Evolutionary conservation across 2,797 vertebrate genomes (phyloP).

Genomic region (Telmatherina bonti): DNA sequence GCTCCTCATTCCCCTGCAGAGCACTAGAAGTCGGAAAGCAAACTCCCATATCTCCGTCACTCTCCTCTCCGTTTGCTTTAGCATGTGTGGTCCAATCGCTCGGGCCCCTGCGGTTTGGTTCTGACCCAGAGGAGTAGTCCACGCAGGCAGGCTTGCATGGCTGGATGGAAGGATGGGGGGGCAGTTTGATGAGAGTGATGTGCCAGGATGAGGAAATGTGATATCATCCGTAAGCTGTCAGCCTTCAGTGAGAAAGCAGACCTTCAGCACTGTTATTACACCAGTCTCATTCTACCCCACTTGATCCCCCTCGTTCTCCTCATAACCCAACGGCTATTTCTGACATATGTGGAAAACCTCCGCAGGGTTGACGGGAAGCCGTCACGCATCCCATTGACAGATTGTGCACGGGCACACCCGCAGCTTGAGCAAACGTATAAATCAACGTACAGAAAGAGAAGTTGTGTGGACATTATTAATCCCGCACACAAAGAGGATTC

Average conservation of each 20-base stretch:
- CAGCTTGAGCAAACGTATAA: conserved; percentile 26
- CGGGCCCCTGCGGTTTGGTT: conserved; percentile 56
- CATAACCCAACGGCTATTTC: conserved; percentile 68
- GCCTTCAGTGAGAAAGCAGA: conserved; percentile 52
- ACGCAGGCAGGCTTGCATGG: conserved; percentile 25
- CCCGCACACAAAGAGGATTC: conserved; percentile 51
- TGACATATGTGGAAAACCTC: conserved; percentile 61
- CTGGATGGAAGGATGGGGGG: conserved; percentile 29
- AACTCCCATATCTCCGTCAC: conserved; percentile 38
- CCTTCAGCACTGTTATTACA: conserved; percentile 31
- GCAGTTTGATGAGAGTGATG: conserved; percentile 34
- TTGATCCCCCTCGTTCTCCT: conserved; percentile 61
- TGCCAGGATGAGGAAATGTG: conserved; percentile 65
- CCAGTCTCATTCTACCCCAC: conserved; percentile 29
- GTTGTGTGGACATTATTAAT: conserved; percentile 20
- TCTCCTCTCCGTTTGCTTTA: conserved; percentile 31
- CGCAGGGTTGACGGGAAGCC: conserved; percentile 51
- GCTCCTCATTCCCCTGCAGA: conserved; percentile 31
- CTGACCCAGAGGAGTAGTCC: conserved; percentile 65
- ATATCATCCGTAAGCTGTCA: conserved; percentile 65
- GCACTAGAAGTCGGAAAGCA: conserved; percentile 36
- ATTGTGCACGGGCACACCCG: conserved; percentile 6
- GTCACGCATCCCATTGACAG: conserved; percentile 48
- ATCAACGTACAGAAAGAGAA: background rate
- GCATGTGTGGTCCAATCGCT: conserved; percentile 76